Evolutionary conservation across 2,113 vertebrate genomes (phyloP).

Genomic region (Nycticorax nycticorax): DNA sequence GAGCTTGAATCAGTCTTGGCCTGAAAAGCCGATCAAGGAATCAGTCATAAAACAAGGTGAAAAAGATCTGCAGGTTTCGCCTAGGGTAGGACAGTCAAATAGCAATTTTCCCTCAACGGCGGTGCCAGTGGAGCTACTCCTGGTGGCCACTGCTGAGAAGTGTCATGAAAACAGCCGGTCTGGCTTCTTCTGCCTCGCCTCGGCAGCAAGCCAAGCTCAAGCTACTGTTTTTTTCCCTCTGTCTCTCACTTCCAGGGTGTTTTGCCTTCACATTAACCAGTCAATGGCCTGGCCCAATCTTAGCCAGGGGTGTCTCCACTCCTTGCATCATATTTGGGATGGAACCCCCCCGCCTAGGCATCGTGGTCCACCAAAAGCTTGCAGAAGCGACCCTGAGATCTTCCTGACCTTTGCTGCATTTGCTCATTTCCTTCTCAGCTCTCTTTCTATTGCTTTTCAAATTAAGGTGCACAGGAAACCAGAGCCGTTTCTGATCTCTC

Average conservation of each 20-base stretch:
- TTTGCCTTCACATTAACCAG: neutral
- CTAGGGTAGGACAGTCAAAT: neutral
- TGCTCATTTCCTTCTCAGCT: slow-evolving; percentile 48
- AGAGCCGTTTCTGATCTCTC: slow-evolving; percentile 62
- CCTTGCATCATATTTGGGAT: neutral
- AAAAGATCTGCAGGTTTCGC: neutral
- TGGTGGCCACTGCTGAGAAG: slow-evolving; percentile 3
- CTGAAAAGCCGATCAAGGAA: neutral
- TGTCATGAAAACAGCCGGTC: rapidly evolving
- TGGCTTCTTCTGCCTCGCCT: neutral
- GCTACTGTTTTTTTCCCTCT: neutral
- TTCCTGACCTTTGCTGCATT: neutral
- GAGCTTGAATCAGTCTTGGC: neutral
- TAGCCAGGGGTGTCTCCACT: neutral
- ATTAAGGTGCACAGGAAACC: slow-evolving; percentile 60
- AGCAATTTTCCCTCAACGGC: neutral
- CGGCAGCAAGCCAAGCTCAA: neutral
- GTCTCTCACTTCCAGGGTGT: neutral
- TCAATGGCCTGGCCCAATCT: neutral
- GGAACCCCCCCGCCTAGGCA: neutral
- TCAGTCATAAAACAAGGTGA: neutral
- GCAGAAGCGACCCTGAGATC: neutral
- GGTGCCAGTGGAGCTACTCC: neutral
- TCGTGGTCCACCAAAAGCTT: neutral
- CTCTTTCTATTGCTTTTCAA: slow-evolving; percentile 50